phyloP scores from a whole-genome alignment of 1,140 invertebrate species.

The Procambarus clarkii region DNA sequence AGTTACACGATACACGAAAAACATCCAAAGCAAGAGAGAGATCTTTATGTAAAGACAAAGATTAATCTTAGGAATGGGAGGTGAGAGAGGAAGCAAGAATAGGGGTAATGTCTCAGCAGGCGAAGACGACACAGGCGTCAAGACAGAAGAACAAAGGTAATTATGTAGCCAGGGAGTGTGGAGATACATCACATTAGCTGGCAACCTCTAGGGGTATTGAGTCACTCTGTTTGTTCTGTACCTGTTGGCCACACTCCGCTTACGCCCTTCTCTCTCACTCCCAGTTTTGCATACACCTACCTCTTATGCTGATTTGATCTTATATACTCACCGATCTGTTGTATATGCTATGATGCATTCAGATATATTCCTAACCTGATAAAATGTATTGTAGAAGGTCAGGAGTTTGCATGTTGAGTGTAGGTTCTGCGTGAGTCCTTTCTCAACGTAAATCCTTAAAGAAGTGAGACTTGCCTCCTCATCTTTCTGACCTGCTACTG shows the following conservation, averaged over 20 bases:
- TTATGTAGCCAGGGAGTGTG: background rate
- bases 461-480: too few species aligned
- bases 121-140: background rate
- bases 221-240: slow-evolving; percentile 13
- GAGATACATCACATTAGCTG: slow-evolving; percentile 5
- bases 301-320: too few species aligned
- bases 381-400: too few species aligned
- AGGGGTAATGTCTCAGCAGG: too few species aligned
- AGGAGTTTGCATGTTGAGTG: too few species aligned
- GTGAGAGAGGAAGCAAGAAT: background rate
- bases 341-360: too few species aligned
- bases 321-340: too few species aligned
- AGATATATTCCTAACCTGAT: too few species aligned
- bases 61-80: background rate
- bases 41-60: background rate
- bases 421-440: too few species aligned
- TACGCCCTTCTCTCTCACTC: background rate
- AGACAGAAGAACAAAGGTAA: background rate
- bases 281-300: too few species aligned
- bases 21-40: background rate
- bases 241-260: background rate
- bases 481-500: too few species aligned
- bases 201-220: background rate
- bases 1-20: background rate
- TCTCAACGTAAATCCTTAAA: too few species aligned